Conservation (phyloP, 2,797 vertebrate genomes). For the Valencia hispanica region DNA sequence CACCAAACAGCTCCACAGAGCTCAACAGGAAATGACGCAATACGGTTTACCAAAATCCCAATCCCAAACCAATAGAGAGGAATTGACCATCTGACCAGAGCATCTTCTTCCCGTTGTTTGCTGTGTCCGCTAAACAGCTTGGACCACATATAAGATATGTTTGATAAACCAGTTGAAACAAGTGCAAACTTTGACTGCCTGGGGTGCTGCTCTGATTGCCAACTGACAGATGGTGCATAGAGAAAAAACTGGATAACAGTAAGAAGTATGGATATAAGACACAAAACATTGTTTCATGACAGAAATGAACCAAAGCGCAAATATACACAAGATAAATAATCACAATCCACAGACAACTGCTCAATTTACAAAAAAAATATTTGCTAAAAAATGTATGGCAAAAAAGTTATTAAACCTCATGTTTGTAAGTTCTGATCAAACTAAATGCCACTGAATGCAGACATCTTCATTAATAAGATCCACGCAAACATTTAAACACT, state of each 20-base stretch:
- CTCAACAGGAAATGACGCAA: no score
- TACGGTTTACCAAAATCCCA: no score
- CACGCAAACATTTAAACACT: not conserved
- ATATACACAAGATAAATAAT: not conserved
- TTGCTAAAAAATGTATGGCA: not conserved
- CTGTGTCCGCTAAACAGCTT: not conserved
- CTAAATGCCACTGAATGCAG: slow-evolving; percentile 1
- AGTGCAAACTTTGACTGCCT: not conserved
- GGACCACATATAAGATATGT: not conserved
- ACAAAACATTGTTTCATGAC: not conserved
- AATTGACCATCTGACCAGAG: not conserved
- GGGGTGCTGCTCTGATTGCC: not conserved
- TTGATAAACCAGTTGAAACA: not conserved
- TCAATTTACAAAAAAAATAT: not conserved
- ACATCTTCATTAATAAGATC: not conserved
- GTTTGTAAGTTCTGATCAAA: not conserved
- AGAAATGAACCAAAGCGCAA: not conserved
- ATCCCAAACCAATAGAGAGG: no score
- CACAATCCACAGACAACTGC: no score
- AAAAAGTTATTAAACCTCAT: not conserved
- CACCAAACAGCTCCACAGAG: no score
- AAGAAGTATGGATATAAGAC: not conserved
- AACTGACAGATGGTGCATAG: not conserved
- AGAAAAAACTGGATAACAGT: not conserved
- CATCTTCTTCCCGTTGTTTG: not conserved